phyloP scores from a whole-genome alignment of 2,888 invertebrate genomes.

The Galerucella nymphaeae region DNA sequence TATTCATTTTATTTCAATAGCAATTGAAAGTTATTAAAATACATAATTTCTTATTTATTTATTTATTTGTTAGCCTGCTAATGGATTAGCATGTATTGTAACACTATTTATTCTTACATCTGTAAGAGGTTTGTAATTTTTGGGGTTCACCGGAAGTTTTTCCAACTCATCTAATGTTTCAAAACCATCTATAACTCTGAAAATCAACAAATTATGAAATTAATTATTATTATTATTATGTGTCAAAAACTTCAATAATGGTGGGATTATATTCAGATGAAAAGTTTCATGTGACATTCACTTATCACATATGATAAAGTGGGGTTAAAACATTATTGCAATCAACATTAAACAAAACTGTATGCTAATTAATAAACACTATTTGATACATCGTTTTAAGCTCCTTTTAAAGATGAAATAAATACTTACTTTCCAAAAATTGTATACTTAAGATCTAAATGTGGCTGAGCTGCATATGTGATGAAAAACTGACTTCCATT shows the following conservation, averaged over 20 bases:
- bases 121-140: constrained; percentile 87
- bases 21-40: too few relatives aligned
- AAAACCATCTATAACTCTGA: constrained; percentile 95
- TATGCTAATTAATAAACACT: too few relatives aligned
- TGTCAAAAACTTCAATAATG: not conserved
- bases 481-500: constrained; percentile 99
- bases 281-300: too few relatives aligned
- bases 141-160: constrained; percentile 93
- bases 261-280: too few relatives aligned
- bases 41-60: too few relatives aligned
- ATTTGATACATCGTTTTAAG: too few relatives aligned
- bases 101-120: constrained; percentile 89
- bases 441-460: constrained; percentile 97
- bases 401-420: too few relatives aligned
- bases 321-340: too few relatives aligned
- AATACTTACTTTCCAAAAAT: constrained; percentile 88
- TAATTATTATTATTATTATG: constrained; percentile 2
- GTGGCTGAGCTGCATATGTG: constrained; percentile 92
- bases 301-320: too few relatives aligned
- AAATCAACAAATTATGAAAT: constrained; percentile 57
- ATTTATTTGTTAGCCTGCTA: constrained; percentile 75
- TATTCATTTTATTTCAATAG: too few relatives aligned
- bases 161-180: constrained; percentile 96
- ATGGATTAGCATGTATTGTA: constrained; percentile 98
- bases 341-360: too few relatives aligned